Conservation (phyloP, 2,113 vertebrate genomes). For the Gnathonemus longibarbis region DNA sequence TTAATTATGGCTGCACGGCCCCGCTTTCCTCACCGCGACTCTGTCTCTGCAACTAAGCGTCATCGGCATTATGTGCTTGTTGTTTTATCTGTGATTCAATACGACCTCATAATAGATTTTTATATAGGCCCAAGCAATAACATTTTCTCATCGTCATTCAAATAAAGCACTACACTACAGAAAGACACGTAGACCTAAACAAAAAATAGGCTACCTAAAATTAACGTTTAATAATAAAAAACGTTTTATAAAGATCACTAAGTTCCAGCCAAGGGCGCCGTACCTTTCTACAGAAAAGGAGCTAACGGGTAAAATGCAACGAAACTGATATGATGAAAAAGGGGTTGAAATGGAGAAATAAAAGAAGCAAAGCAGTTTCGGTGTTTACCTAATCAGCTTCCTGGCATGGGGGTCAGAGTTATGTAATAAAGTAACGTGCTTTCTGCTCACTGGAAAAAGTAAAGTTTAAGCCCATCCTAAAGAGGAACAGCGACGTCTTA, state of each 20-base stretch:
- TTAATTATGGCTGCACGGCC: background rate
- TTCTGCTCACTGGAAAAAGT: background rate
- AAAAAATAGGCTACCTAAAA: background rate
- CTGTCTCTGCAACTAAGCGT: background rate
- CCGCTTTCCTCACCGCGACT: background rate
- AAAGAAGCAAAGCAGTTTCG: background rate
- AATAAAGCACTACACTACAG: background rate
- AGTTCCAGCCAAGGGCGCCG: background rate
- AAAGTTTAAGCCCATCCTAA: background rate
- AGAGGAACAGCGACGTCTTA: background rate
- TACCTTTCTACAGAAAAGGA: background rate
- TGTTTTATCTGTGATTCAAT: background rate
- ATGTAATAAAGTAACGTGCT: slow-evolving; percentile 18
- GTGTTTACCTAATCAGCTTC: background rate
- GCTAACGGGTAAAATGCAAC: background rate
- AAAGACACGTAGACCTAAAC: background rate
- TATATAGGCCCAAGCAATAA: background rate
- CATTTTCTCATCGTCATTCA: background rate
- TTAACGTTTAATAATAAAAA: background rate
- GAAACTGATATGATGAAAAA: background rate
- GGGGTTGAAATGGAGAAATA: background rate
- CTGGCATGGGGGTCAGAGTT: slow-evolving; percentile 5
- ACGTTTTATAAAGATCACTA: background rate
- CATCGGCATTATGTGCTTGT: background rate
- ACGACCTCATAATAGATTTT: background rate